Base-by-base conservation (phyloP, 2,113 vertebrate species). In the Tragelaphus strepsiceros region DNA sequence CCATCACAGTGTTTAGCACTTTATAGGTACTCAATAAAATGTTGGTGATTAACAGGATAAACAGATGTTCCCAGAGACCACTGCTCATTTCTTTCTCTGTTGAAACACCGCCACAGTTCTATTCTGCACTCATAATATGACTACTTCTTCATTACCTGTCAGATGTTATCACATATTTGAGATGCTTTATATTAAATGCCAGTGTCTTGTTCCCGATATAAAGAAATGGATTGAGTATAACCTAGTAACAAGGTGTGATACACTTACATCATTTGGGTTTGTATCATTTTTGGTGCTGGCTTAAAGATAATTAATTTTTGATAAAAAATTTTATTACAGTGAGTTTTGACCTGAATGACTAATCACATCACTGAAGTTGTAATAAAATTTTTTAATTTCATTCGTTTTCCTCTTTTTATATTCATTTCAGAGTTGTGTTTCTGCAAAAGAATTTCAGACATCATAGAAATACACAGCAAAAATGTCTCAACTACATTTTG, bases 401-500 rank as follows among this genome's bases (percentile, higher is more conserved):
- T 88, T 89, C 53, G 58, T 95, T 62, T 80, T 77, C 49, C 26
- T 88, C 56, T 92, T 96, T 94, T 96, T 39, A 64, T 88, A 91
- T 96, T 86, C 62, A n/a, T 49, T 96, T 83, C 64, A 95, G 59
- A 85, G 1, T 32, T 86, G 51, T 88, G 39, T 67, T 96, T 90
- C 30, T 32, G 77, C 15, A 61, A 80, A 94, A 81, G 6, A 87
- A 90, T 17, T n/a, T 84, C 22, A 56, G 32, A 35, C n/a, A 77
- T 21, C 88, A 53, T 7, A 26, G 21, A 91, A 77, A 97, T 90
- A 35, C 28, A 88, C 1, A 51, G 14, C 35, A 83, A 62, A 90
- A 51, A 90, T 54, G 54, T 78, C 49, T 89, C 19, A 24, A 16
- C n/a, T 77, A 28, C 22, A 87, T 53, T 97, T 94, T 91, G 39